Conservation (phyloP, 2,113 vertebrate species). For the Hyaena hyaena region DNA sequence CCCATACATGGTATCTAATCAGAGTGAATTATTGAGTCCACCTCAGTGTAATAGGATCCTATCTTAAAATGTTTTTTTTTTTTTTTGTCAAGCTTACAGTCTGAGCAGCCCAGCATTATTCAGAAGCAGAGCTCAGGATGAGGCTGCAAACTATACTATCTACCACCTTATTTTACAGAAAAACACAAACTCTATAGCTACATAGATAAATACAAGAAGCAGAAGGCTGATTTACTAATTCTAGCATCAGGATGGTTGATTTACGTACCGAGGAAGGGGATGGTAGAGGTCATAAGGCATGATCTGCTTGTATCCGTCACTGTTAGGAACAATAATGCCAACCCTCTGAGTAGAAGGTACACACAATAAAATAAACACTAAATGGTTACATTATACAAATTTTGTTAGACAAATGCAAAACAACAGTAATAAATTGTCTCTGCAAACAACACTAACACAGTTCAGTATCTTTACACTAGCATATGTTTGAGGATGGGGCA, state of each 20-base stretch:
- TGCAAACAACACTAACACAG: conserved; percentile 69
- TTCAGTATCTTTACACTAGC: conserved; percentile 50
- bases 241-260: conserved; percentile 80
- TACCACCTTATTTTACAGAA: conserved; percentile 69
- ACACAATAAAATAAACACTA: conserved; percentile 90
- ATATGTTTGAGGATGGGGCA: conserved; percentile 1
- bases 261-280: conserved; percentile 96
- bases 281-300: conserved; percentile 99
- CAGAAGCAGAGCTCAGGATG: conserved; percentile 54
- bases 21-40: conserved; percentile 59
- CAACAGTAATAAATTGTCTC: conserved; percentile 65
- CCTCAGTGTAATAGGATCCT: not conserved
- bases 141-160: conserved; percentile 51
- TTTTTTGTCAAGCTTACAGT: conserved; percentile 58
- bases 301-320: conserved; percentile 99
- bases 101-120: conserved; percentile 51
- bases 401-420: conserved; percentile 80
- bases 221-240: conserved; percentile 77
- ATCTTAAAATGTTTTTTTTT: conserved; percentile 56
- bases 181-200: conserved; percentile 40
- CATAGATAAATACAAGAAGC: not conserved
- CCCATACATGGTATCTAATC: not conserved
- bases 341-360: conserved; percentile 91
- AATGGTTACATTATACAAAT: conserved; percentile 87
- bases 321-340: conserved; percentile 93